Conservation (phyloP, 2,797 vertebrate genomes). For the Lagodon rhomboides region DNA sequence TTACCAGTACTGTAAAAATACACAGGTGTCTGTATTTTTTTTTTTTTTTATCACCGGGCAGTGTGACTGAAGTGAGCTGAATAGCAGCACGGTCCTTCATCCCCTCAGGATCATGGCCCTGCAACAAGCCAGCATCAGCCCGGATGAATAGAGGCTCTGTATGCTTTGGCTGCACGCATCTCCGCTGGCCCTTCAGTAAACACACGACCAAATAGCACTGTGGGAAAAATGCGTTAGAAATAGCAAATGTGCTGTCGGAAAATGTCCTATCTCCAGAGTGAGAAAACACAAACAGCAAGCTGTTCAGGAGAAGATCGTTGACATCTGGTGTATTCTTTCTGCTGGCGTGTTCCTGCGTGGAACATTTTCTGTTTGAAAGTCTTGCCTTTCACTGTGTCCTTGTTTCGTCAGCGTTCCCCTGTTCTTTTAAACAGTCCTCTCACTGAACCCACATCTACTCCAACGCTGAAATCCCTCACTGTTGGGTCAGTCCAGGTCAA, state of each 20-base stretch:
- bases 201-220: conserved; percentile 62
- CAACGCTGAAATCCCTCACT: conserved; percentile 14
- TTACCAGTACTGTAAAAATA: conserved; percentile 11
- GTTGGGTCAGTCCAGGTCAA: conserved; percentile 33
- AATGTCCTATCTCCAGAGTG: conserved; percentile 19
- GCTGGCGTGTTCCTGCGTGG: conserved; percentile 2
- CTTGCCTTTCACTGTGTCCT: background rate
- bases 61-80: conserved; percentile 38
- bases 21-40: conserved; percentile 55
- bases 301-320: conserved; percentile 9
- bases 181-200: conserved; percentile 72
- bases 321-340: conserved; percentile 15
- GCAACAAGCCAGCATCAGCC: conserved; percentile 55
- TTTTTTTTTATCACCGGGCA: conserved; percentile 30
- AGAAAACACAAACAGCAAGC: conserved; percentile 44
- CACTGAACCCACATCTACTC: conserved; percentile 54
- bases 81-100: conserved; percentile 50
- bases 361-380: conserved; percentile 4
- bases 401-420: conserved; percentile 10
- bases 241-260: conserved; percentile 51
- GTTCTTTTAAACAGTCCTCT: conserved; percentile 45
- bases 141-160: conserved; percentile 82
- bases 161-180: conserved; percentile 55
- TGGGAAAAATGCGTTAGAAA: conserved; percentile 62
- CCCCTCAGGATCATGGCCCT: conserved; percentile 64